phyloP scores from a whole-genome alignment of 2,888 invertebrate species.

The Dusona sp. region DNA sequence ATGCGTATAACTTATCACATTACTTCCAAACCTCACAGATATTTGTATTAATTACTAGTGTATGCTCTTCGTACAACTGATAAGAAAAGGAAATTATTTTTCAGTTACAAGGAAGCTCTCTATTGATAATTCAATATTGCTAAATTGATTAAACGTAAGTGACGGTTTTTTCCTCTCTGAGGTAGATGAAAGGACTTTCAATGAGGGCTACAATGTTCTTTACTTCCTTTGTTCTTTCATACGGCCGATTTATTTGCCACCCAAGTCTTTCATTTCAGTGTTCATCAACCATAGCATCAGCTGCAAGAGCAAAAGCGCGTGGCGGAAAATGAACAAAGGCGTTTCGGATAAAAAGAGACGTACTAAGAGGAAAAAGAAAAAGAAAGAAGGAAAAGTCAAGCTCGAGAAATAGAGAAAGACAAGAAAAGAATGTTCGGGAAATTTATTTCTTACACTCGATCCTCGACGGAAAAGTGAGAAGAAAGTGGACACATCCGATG shows the following conservation, averaged over 20 bases:
- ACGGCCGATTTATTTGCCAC: constrained; percentile 23
- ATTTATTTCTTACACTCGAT: constrained; percentile 63
- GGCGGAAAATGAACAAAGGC: constrained; percentile 55
- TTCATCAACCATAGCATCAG: constrained; percentile 45
- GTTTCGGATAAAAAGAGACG: constrained; percentile 41
- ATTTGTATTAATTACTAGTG: no score
- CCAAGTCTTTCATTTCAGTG: constrained; percentile 34
- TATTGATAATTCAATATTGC: background rate
- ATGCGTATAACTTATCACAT: no score
- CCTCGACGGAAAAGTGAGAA: constrained; percentile 41
- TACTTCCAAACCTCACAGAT: no score
- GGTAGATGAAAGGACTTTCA: background rate
- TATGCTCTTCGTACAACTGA: no score
- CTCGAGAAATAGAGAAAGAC: background rate
- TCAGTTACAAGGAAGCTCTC: background rate
- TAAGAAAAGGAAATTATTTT: background rate
- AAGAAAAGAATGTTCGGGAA: constrained; percentile 31
- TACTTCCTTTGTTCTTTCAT: constrained; percentile 33
- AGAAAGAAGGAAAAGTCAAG: background rate
- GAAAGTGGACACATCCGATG: constrained; percentile 41
- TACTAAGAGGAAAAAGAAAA: background rate
- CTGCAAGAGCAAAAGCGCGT: constrained; percentile 28
- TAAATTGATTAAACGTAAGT: background rate
- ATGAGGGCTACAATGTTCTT: background rate
- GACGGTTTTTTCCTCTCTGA: constrained; percentile 1